A percentile compares a stretch with the other conserved stretches of the same genome.
These are phyloP conservation scores for Hirundo rustica DNA, from an alignment of 2,797 vertebrate species.

Conservation along the genomic window DNA sequence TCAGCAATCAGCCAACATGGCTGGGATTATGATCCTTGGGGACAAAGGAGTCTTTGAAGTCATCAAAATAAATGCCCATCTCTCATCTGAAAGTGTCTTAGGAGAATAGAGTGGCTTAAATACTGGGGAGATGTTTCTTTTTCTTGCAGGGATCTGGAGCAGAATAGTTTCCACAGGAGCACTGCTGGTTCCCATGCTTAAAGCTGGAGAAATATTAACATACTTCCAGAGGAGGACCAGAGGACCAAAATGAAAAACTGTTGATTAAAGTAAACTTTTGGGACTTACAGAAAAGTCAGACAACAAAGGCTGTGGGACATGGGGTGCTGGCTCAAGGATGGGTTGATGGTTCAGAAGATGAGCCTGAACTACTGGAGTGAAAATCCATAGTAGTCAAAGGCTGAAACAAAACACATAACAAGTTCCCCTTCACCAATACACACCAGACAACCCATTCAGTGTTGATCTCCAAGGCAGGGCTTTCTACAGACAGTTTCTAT, in stretches of 20 bases:
- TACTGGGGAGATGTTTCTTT: not conserved
- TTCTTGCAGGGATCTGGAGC: not conserved
- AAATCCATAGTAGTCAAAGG: not conserved
- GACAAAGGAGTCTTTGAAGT: not conserved
- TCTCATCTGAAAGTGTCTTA: not conserved
- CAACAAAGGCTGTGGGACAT: not conserved
- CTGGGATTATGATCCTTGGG: not conserved
- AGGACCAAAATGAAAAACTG: not conserved
- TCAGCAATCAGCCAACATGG: not conserved
- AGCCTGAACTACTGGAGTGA: not conserved
- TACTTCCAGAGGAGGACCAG: not conserved
- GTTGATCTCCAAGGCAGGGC: not conserved
- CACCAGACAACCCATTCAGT: not conserved
- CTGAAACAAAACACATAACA: not conserved
- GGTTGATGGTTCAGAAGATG: not conserved
- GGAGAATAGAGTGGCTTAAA: not conserved
- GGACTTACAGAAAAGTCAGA: not conserved
- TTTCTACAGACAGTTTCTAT: not conserved
- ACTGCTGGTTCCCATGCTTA: not conserved
- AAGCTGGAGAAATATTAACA: not conserved
- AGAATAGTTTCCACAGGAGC: not conserved
- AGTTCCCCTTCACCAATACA: not conserved
- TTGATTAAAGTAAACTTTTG: not conserved
- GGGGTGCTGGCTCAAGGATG: not conserved
- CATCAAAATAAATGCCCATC: not conserved